These are phyloP conservation scores for Sylvia borin DNA, from an alignment of 2,797 vertebrate genomes.

Conservation along the genomic window DNA sequence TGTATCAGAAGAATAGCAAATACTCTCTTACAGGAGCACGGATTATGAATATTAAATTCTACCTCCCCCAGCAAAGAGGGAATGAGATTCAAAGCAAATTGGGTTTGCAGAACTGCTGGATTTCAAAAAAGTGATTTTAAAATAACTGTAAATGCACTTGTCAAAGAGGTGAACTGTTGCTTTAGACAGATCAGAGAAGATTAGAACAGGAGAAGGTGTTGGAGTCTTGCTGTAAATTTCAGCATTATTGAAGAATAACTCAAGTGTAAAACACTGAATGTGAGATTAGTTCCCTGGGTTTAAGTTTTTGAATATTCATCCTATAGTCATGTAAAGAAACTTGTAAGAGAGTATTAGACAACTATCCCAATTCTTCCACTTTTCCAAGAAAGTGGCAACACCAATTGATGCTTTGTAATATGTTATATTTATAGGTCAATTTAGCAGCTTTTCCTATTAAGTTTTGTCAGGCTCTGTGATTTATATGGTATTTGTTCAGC, in stretches of 20 bases:
- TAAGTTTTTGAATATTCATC: neutral
- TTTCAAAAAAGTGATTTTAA: slow-evolving; percentile 47
- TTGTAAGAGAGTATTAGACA: neutral
- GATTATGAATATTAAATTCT: slow-evolving; percentile 55
- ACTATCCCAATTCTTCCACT: neutral
- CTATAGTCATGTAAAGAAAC: neutral
- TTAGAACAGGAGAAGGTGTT: neutral
- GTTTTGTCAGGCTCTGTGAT: slow-evolving; percentile 40
- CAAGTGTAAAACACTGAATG: neutral
- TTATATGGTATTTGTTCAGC: slow-evolving; percentile 51
- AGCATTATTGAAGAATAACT: neutral
- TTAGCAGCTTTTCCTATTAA: slow-evolving; percentile 57
- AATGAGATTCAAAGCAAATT: slow-evolving; percentile 21
- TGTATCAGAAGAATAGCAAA: slow-evolving; percentile 43
- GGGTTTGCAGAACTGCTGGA: slow-evolving; percentile 18
- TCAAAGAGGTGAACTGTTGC: slow-evolving; percentile 18
- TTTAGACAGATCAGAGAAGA: slow-evolving; percentile 12
- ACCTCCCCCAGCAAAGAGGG: neutral
- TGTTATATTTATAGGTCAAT: slow-evolving; percentile 34
- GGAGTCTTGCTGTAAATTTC: neutral
- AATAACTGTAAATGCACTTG: neutral
- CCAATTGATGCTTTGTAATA: slow-evolving; percentile 18
- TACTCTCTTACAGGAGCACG: neutral
- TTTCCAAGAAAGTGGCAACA: slow-evolving; percentile 52
- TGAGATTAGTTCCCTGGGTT: neutral